Conservation (phyloP, 2,888 invertebrate species). For the Lottia scabra region DNA sequence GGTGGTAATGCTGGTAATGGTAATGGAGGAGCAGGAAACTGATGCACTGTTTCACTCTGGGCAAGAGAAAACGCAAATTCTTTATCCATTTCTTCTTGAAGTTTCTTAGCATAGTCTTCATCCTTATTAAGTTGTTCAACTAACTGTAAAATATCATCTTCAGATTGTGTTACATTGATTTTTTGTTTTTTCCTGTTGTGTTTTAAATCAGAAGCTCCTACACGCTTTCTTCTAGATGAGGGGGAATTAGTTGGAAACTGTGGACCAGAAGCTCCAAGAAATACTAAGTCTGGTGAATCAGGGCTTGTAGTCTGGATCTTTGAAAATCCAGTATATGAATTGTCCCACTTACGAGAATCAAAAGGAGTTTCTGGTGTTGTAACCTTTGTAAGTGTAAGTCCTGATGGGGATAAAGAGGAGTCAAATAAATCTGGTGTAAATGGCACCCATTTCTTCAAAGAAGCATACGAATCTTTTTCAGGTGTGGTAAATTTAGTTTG, state of each 20-base stretch:
- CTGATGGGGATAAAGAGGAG: neutral
- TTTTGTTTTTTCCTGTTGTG: neutral
- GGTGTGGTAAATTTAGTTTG: too few relatives aligned
- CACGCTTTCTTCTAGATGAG: neutral
- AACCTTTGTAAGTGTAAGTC: neutral
- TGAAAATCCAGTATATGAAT: neutral
- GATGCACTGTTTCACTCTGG: constrained; percentile 16
- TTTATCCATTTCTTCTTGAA: constrained; percentile 48
- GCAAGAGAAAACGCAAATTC: constrained; percentile 46
- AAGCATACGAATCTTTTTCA: too few relatives aligned
- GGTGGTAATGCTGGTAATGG: constrained; percentile 6
- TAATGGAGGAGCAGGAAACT: neutral
- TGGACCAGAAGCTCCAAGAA: neutral
- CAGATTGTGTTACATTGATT: neutral
- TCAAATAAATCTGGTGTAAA: neutral
- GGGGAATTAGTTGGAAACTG: neutral
- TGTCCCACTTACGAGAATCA: too few relatives aligned
- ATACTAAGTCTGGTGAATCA: neutral
- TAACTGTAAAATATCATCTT: constrained; percentile 20
- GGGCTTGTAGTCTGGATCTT: neutral
- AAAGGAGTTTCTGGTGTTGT: neutral
- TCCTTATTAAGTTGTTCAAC: constrained; percentile 39
- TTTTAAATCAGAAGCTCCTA: neutral
- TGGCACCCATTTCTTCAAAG: too few relatives aligned
- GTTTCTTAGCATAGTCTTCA: constrained; percentile 42